phyloP scores from a whole-genome alignment of 2,113 vertebrate genomes.

The Microcebus lehilahytsara region DNA sequence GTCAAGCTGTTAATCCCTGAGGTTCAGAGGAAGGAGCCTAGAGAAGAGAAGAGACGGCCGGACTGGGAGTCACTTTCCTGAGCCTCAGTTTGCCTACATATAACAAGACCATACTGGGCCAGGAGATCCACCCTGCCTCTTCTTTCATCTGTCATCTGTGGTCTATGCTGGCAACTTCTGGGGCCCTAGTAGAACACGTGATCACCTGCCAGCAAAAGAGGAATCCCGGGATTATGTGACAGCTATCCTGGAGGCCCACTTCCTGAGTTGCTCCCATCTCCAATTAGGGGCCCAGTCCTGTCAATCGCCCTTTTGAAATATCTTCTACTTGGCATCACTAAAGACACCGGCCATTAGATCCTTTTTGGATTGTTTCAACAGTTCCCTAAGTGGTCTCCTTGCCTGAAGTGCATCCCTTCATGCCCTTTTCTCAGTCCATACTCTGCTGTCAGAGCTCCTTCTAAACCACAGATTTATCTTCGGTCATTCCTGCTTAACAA shows the following conservation, averaged over 20 bases:
- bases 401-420: background rate
- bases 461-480: background rate
- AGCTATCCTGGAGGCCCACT: background rate
- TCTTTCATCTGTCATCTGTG: background rate
- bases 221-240: background rate
- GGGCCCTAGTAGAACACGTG: background rate
- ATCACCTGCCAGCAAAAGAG: background rate
- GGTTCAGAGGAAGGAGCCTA: background rate
- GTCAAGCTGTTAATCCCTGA: background rate
- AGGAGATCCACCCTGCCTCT: background rate
- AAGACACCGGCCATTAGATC: background rate
- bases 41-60: background rate
- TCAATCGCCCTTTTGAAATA: background rate
- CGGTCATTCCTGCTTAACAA: background rate
- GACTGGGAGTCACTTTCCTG: background rate
- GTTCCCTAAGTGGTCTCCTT: background rate
- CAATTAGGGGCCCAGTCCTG: background rate
- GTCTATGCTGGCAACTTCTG: background rate
- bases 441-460: background rate
- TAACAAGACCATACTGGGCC: background rate
- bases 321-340: background rate
- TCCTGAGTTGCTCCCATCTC: background rate
- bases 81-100: conserved; percentile 14
- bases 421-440: background rate
- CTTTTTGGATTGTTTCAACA: background rate